Percentiles rank a stretch among this genome's conserved stretches.
Evolutionary conservation across 1,140 invertebrate genomes (phyloP).

Genomic region (Microplitis mediator): DNA sequence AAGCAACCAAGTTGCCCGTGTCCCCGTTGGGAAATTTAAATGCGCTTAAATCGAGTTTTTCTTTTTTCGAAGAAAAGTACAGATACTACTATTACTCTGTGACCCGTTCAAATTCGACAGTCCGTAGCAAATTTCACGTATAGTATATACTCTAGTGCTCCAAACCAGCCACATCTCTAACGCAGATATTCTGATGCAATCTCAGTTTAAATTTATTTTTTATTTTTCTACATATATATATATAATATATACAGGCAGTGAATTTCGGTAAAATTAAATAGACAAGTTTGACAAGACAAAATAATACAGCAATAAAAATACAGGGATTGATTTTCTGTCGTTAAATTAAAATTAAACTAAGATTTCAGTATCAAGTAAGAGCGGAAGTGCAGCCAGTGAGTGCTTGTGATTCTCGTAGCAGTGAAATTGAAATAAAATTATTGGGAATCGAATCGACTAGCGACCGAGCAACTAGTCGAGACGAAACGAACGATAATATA

Average conservation of each 20-base stretch:
- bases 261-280: not conserved
- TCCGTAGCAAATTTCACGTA: no score
- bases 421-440: conserved; percentile 26
- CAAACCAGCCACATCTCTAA: no score
- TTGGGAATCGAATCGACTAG: conserved; percentile 12
- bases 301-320: not conserved
- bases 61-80: not conserved
- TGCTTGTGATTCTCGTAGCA: not conserved
- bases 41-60: conserved; percentile 3
- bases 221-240: no score
- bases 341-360: not conserved
- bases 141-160: no score
- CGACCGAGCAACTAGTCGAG: not conserved
- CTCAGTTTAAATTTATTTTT: not conserved
- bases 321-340: not conserved
- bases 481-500: not conserved
- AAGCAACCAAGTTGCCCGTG: not conserved
- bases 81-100: not conserved
- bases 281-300: not conserved
- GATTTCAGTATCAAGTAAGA: not conserved
- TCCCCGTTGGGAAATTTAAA: conserved; percentile 28
- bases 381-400: not conserved
- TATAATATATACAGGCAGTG: no score
- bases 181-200: no score
- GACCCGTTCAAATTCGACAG: not conserved